Evolutionary conservation across 2,113 vertebrate species (phyloP).

Genomic region (Trichechus manatus): DNA sequence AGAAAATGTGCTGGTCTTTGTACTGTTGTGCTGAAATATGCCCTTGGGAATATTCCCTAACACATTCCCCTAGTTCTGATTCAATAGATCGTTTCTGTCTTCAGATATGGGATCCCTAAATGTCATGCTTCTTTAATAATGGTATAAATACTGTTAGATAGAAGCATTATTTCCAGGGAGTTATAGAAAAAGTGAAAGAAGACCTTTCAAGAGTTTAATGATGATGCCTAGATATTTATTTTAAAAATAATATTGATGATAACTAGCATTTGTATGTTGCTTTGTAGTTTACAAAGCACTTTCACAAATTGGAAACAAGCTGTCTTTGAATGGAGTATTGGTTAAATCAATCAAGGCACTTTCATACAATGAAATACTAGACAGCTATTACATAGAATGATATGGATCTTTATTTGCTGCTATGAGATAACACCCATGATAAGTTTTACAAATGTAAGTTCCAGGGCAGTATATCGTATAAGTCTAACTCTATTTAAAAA

Average conservation of each 20-base stretch:
- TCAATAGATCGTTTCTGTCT: background rate
- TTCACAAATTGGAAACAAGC: constrained; percentile 63
- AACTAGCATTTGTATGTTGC: constrained; percentile 34
- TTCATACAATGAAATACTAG: background rate
- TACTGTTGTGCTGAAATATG: background rate
- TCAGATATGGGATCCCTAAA: background rate
- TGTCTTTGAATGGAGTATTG: constrained; percentile 46
- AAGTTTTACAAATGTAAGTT: background rate
- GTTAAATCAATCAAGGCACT: constrained; percentile 68
- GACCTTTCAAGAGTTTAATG: constrained; percentile 25
- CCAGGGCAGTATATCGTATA: background rate
- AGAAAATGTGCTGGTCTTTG: background rate
- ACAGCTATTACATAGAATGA: background rate
- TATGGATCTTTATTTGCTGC: constrained; percentile 40
- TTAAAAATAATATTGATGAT: constrained; percentile 54
- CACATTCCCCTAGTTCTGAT: background rate
- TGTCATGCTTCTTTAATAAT: constrained; percentile 22
- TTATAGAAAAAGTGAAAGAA: constrained; percentile 33
- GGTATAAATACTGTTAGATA: background rate
- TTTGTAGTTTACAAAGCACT: constrained; percentile 63
- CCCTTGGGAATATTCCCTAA: background rate
- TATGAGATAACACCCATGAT: background rate
- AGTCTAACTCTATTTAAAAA: constrained; percentile 1
- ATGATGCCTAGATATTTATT: constrained; percentile 47
- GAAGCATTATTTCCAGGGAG: background rate